phyloP scores from a whole-genome alignment of 2,113 vertebrate genomes.

The Charadrius vociferus region DNA sequence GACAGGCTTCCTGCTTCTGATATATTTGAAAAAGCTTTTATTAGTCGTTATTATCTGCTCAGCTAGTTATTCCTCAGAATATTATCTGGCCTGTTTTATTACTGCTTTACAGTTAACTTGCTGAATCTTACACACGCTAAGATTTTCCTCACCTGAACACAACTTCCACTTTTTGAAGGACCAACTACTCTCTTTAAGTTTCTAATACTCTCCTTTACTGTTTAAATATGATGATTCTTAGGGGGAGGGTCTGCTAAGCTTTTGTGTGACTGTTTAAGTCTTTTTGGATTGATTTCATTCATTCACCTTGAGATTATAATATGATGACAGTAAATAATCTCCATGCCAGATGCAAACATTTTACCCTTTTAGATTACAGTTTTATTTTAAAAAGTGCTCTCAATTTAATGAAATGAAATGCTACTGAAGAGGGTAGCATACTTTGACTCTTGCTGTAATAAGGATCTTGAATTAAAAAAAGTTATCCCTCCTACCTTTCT shows the following conservation, averaged over 20 bases:
- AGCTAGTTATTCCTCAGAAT: background rate
- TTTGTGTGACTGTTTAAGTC: background rate
- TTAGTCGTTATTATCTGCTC: background rate
- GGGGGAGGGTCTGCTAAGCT: fast-evolving
- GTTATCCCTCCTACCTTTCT: background rate
- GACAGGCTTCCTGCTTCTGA: background rate
- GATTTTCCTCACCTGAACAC: background rate
- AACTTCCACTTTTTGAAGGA: background rate
- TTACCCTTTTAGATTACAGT: background rate
- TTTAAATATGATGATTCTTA: background rate
- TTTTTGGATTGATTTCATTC: background rate
- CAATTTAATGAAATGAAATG: background rate
- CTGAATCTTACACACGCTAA: background rate
- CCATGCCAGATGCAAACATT: background rate
- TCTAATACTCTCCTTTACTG: background rate
- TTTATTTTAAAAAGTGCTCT: background rate
- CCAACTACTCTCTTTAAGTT: background rate
- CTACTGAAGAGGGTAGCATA: background rate
- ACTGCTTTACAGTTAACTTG: background rate
- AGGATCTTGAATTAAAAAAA: background rate
- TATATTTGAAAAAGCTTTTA: background rate
- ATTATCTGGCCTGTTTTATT: background rate
- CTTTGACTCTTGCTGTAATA: background rate
- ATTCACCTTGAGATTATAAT: background rate
- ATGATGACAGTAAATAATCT: background rate